These are phyloP conservation scores for Montipora capitata DNA, from an alignment of 92 coral and sea anemone species.

Conservation along the genomic window DNA sequence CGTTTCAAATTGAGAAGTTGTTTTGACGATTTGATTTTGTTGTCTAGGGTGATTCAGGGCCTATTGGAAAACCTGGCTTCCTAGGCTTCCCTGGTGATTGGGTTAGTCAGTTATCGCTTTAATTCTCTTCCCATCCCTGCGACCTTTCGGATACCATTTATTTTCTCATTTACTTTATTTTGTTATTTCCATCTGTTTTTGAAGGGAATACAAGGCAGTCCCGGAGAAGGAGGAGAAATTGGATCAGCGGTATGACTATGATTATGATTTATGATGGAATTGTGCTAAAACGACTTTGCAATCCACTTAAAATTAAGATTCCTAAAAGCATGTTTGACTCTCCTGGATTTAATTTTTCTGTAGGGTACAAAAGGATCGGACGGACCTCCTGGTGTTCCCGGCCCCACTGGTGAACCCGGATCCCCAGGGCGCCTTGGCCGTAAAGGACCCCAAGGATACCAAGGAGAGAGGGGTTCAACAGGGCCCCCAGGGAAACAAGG, in stretches of 20 bases:
- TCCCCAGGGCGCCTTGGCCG: conserved; percentile 66
- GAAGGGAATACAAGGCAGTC: conserved; percentile 24
- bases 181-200: neutral
- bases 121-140: neutral
- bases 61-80: conserved; percentile 7
- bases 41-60: conserved; percentile 29
- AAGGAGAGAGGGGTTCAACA: conserved; percentile 82
- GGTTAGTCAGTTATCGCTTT: conserved; percentile 9
- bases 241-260: conserved; percentile 7
- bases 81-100: conserved; percentile 31
- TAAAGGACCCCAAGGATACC: conserved; percentile 79
- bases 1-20: too few species aligned
- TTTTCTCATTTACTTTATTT: neutral
- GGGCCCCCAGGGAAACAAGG: conserved; percentile 80
- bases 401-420: conserved; percentile 78
- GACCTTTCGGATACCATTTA: neutral
- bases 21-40: neutral
- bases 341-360: neutral
- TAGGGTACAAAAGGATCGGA: conserved; percentile 82
- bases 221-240: conserved; percentile 22
- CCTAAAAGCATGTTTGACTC: neutral
- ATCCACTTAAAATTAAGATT: neutral
- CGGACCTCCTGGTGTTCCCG: conserved; percentile 83
- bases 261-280: neutral
- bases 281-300: neutral